These are phyloP conservation scores for Zaprionus vittiger DNA, from an alignment of 1,140 invertebrate species.

Conservation along the genomic window DNA sequence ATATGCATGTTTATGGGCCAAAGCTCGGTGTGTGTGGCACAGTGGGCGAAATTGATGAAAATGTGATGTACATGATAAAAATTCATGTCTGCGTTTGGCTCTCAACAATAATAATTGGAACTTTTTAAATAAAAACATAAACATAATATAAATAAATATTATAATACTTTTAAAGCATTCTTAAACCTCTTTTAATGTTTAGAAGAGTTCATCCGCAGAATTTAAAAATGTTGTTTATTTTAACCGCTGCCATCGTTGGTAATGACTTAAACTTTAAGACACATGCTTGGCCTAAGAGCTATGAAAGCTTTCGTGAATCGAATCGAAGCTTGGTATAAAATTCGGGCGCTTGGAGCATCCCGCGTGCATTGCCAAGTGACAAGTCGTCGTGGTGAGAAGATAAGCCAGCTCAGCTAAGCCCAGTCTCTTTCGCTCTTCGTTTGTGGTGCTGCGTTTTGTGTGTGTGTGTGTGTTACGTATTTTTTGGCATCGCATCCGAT, in stretches of 20 bases:
- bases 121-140: neutral
- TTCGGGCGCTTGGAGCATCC: conserved; percentile 62
- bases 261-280: conserved; percentile 27
- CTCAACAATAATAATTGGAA: neutral
- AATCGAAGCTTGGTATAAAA: conserved; percentile 75
- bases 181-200: neutral
- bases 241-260: neutral
- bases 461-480: conserved; percentile 12
- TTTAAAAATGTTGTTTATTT: neutral
- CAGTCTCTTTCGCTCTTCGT: conserved; percentile 1
- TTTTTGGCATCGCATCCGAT: conserved; percentile 31
- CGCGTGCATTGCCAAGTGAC: conserved; percentile 61
- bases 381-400: conserved; percentile 60
- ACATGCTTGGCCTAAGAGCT: neutral
- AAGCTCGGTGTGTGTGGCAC: conserved; percentile 27
- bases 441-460: conserved; percentile 32
- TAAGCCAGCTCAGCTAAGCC: conserved; percentile 8
- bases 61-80: neutral
- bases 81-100: neutral
- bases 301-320: conserved; percentile 47
- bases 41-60: neutral
- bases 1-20: conserved; percentile 43
- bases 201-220: neutral
- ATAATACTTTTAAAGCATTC: too few species aligned
- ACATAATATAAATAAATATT: neutral